Percentiles rank a stretch among this genome's conserved stretches.
phyloP scores from a whole-genome alignment of 2,113 vertebrate genomes.

The Myodes glareolus region DNA sequence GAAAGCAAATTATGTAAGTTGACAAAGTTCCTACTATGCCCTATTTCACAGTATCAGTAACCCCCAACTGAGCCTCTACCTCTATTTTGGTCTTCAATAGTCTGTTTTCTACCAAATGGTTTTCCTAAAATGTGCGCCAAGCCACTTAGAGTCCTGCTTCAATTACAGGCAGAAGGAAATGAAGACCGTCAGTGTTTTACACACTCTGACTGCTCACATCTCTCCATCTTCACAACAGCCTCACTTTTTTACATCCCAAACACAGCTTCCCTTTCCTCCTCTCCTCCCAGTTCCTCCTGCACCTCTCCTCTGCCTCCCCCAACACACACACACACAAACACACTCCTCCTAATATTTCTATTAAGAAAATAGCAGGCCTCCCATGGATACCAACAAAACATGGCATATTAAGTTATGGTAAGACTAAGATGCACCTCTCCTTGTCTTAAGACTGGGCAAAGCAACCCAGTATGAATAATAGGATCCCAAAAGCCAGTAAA shows the following conservation, averaged over 20 bases:
- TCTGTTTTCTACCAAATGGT: not conserved
- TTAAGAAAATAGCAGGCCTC: not conserved
- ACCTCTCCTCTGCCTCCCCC: not conserved
- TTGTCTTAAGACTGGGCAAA: not conserved
- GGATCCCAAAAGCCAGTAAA: not conserved
- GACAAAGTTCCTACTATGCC: not conserved
- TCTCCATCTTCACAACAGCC: not conserved
- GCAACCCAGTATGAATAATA: not conserved
- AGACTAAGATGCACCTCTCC: not conserved
- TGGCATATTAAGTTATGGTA: not conserved
- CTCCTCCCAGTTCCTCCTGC: not conserved
- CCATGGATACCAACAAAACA: not conserved
- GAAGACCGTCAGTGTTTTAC: accelerated
- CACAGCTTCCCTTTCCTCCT: not conserved
- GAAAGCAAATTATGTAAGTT: not conserved
- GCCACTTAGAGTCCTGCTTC: not conserved
- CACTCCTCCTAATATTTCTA: not conserved
- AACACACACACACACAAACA: not conserved
- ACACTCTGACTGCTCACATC: not conserved
- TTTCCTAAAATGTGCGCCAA: not conserved
- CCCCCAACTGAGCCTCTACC: not conserved
- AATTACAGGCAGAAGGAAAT: not conserved
- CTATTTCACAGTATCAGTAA: not conserved
- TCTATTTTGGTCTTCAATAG: not conserved
- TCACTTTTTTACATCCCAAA: not conserved